Percentiles rank a stretch among this genome's conserved stretches.
These are phyloP conservation scores for Mesorhabditis sp. DNA, from an alignment of 2,888 invertebrate species.

Conservation along the genomic window DNA sequence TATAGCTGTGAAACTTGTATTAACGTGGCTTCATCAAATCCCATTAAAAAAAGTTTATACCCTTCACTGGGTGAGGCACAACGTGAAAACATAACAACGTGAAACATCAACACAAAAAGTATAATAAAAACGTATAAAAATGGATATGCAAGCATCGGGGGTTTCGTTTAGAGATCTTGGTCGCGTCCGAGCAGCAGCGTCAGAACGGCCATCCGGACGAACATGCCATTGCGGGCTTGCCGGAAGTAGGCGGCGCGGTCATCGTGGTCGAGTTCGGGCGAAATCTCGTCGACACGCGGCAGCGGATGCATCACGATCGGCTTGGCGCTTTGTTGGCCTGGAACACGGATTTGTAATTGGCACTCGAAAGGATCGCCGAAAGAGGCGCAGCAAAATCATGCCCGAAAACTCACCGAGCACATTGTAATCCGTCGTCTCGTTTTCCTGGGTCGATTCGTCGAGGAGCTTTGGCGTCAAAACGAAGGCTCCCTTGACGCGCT, in stretches of 20 bases:
- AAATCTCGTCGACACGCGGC: slow-evolving; percentile 89
- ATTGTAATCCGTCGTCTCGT: slow-evolving; percentile 5
- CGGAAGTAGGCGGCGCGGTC: slow-evolving; percentile 95
- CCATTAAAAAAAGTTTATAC: too few species aligned
- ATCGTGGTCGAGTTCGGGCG: slow-evolving; percentile 88
- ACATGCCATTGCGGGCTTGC: slow-evolving; percentile 96
- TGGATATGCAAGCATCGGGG: too few species aligned
- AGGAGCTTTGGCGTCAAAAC: slow-evolving; percentile 90
- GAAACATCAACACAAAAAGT: too few species aligned
- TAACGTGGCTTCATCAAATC: too few species aligned
- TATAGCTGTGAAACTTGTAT: too few species aligned
- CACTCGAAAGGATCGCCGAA: not conserved
- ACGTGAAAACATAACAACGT: too few species aligned
- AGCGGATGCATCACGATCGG: slow-evolving; percentile 81
- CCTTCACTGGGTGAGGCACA: too few species aligned
- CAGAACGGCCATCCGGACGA: slow-evolving; percentile 92
- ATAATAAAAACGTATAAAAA: too few species aligned
- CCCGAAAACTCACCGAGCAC: not conserved
- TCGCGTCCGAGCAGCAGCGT: slow-evolving; percentile 76
- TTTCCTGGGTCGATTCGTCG: slow-evolving; percentile 66
- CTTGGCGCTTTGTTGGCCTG: slow-evolving; percentile 26
- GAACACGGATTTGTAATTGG: not conserved
- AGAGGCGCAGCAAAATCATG: not conserved
- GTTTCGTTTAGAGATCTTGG: not conserved
- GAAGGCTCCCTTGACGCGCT: slow-evolving; percentile 68